Evolutionary conservation across 2,113 vertebrate genomes (phyloP), one percentile per base, ranked within the genome.

Genomic region (Zosterops japonicus): DNA sequence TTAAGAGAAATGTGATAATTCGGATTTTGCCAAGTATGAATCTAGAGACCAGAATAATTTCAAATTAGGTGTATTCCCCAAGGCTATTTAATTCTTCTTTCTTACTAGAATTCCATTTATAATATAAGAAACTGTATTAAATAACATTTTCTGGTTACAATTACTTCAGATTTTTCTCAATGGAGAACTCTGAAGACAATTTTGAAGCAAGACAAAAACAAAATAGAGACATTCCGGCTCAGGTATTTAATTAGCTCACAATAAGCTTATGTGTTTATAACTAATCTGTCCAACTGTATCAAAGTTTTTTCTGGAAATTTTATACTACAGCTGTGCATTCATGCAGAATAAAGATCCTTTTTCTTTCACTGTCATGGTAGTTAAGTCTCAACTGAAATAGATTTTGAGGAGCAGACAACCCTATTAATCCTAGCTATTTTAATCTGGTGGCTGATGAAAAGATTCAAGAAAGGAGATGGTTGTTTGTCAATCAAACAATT

Each of bases 341-440:
- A 94, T 33, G 91, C 89, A 94, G 87, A 97, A 95, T 92, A 96
- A 95, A 94, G 84, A 95, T 91, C 63, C 50, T 93, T 93, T 95
- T 91, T 94, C 91, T 90, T 93, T 90, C 87, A 87, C 57, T 94
- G 70, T 77, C 85, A 95, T 76, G 79, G 87, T 60, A 90, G 82
- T 90, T 95, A 93, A 93, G 63, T 85, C 63, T 93, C 81, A 93
- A 87, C 8, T 89, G 81, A 95, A 87, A 85, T 25, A 77, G 36
- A 46, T 95, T 95, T 76, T 85, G 78, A 85, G 85, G 21, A 93
- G 67, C 59, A 85, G 91, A 88, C 94, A 97, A 83, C 47, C 42
- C 50, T 36, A 83, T 79, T 90, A 97, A 94, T 93, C 92, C 71
- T 14, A 94, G 55, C 59, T 95, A 85, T 90, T 93, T 96, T 93